Percentiles rank a stretch among this genome's conserved stretches.
Evolutionary conservation across 35 echinoderm and acorn worm species (phyloP).

Genomic region (Holothuria glaberrima): DNA sequence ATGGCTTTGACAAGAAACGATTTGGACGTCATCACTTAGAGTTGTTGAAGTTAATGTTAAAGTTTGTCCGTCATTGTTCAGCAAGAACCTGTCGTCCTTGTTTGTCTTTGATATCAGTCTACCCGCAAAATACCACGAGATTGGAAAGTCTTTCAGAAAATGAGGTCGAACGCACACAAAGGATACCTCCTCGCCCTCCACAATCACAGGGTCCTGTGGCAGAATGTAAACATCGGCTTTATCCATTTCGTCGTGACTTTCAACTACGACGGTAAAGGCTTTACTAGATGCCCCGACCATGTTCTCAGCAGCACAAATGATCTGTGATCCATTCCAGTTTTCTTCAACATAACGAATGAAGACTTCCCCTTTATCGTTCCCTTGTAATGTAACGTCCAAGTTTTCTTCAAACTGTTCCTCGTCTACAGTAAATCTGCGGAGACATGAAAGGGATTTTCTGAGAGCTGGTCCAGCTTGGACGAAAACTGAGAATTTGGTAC

Average conservation of each 20-base stretch:
- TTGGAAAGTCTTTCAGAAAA: constrained; percentile 5
- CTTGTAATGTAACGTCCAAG: constrained; percentile 2
- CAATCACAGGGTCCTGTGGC: constrained; percentile 1
- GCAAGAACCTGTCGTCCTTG: constrained; percentile 2
- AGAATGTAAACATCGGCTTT: constrained; percentile 8
- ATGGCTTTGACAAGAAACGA: constrained; percentile 25
- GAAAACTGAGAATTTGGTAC: constrained; percentile 38
- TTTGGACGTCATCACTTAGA: constrained; percentile 26
- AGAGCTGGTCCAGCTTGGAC: constrained; percentile 25
- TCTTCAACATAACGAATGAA: not conserved
- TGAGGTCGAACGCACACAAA: constrained; percentile 34
- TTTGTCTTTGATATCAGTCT: constrained; percentile 29
- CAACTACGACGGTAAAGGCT: constrained; percentile 6
- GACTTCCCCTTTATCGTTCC: constrained; percentile 19
- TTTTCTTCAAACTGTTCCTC: constrained; percentile 2
- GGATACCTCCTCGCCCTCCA: constrained; percentile 28
- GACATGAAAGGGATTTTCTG: constrained; percentile 8
- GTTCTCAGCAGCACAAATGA: constrained; percentile 32
- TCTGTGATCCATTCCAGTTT: constrained; percentile 38
- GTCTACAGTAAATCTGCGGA: not conserved
- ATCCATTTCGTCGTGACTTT: constrained; percentile 28
- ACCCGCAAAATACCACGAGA: constrained; percentile 27
- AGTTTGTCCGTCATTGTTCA: constrained; percentile 26
- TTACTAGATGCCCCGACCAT: constrained; percentile 27
- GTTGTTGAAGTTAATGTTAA: constrained; percentile 3